Evolutionary conservation across 2,797 vertebrate genomes (phyloP).

Genomic region (Odontamblyopus rebecca): DNA sequence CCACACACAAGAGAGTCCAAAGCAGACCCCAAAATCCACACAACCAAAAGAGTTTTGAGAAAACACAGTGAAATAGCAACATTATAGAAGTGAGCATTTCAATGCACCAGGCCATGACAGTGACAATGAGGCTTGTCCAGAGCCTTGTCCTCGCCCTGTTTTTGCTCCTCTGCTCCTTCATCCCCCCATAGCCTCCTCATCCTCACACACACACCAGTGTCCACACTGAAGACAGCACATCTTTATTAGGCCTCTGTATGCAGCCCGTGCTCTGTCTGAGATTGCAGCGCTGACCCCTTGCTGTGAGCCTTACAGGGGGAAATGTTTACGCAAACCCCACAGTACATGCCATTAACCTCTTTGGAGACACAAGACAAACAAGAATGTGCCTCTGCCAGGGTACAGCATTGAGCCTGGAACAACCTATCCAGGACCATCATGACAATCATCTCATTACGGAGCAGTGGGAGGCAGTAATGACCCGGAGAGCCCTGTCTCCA

Average conservation of each 20-base stretch:
- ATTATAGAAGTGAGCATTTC: slow-evolving; percentile 51
- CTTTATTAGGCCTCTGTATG: slow-evolving; percentile 72
- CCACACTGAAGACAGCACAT: slow-evolving; percentile 42
- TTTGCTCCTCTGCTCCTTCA: slow-evolving; percentile 31
- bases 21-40: slow-evolving; percentile 24
- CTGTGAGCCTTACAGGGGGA: slow-evolving; percentile 67
- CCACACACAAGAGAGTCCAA: slow-evolving; percentile 27
- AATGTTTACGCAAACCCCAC: slow-evolving; percentile 71
- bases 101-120: slow-evolving; percentile 62
- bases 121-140: slow-evolving; percentile 63
- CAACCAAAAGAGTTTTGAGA: slow-evolving; percentile 32
- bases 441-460: slow-evolving; percentile 73
- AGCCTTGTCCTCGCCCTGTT: slow-evolving; percentile 52
- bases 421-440: slow-evolving; percentile 62
- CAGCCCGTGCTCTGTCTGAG: slow-evolving; percentile 59
- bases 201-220: slow-evolving; percentile 32
- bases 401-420: slow-evolving; percentile 58
- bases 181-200: slow-evolving; percentile 22
- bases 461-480: slow-evolving; percentile 48
- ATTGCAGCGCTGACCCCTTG: slow-evolving; percentile 71
- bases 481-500: slow-evolving; percentile 46
- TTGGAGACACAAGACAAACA: slow-evolving; percentile 69
- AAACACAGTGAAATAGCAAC: slow-evolving; percentile 38
- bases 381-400: slow-evolving; percentile 55
- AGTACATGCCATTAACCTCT: slow-evolving; percentile 74